Evolutionary conservation across 2,113 vertebrate genomes (phyloP), one percentile per base, ranked within the genome.

Genomic region (Ophthalmolycus amberensis): DNA sequence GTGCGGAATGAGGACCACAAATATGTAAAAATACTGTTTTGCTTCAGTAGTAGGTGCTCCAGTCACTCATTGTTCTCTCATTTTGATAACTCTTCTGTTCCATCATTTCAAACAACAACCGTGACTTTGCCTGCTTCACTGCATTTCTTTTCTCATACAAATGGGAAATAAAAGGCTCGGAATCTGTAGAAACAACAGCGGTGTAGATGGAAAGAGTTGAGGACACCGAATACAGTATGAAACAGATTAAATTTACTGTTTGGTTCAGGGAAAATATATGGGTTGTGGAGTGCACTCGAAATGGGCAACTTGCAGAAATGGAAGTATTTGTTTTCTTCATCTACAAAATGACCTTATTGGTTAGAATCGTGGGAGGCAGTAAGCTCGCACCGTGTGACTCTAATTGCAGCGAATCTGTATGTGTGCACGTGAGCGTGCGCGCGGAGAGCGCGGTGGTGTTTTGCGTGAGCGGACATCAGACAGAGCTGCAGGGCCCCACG

Each of bases 401-500:
- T 87, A 89, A 92, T 90, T 92, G 85, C 82, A 74, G 80, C 22
- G 14, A 85, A 50, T 86, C 68, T 82, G 66, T 75, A 48, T 80
- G 18, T 69, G 72, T 75, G 66, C 71, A 83, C 9, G 50, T 37
- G 64, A 11, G 10, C 67, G 77, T 79, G 63, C 10, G 66, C 62
- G 29, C 1, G 27, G 8, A 5, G 71, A 50, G 44, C 42, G 29
- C 75, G 29, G 77, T 58, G 25, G 73, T 58, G 86, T 89, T 89
- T 80, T 90, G 89, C 82, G 87, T 90, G 89, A 91, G 90, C 88
- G 83, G 88, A 93, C 85, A 88, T 93, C 91, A 93, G 90, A 92
- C 88, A 29, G 84, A 85, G 83, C 87, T 79, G 65, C 83, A 65
- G 52, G 79, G 80, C 90, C 90, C 88, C 78, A 38, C 74, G 73